These are phyloP conservation scores for Netta rufina DNA, from an alignment of 2,797 vertebrate genomes.

Conservation along the genomic window DNA sequence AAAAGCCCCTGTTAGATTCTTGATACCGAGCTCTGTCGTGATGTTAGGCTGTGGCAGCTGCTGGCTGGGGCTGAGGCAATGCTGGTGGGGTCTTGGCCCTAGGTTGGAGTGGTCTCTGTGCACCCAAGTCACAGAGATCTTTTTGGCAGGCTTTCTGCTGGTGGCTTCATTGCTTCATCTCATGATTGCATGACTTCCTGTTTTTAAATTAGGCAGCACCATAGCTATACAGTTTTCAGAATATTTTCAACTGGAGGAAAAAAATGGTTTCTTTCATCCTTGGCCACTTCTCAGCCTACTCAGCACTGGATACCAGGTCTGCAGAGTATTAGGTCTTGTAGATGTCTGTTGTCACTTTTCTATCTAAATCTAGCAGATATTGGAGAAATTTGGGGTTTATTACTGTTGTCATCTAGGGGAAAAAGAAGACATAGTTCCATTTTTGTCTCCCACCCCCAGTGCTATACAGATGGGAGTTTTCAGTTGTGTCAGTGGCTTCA, in stretches of 20 bases:
- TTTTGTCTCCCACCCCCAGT: not conserved
- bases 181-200: not conserved
- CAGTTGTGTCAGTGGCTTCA: not conserved
- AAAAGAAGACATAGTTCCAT: not conserved
- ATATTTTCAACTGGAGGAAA: not conserved
- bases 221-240: not conserved
- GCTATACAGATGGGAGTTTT: not conserved
- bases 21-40: rapidly evolving
- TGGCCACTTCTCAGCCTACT: not conserved
- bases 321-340: not conserved
- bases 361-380: not conserved
- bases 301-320: not conserved
- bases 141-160: not conserved
- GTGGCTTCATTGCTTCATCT: rapidly evolving
- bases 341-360: not conserved
- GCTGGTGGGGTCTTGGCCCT: not conserved
- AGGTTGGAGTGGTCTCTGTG: not conserved
- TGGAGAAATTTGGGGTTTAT: not conserved
- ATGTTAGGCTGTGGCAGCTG: not conserved
- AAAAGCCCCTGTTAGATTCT: not conserved
- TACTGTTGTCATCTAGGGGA: not conserved
- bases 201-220: not conserved
- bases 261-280: not conserved
- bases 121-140: rapidly evolving
- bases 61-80: not conserved